Evolutionary conservation across 2,113 vertebrate species (phyloP).

Genomic region (Pedionomus torquatus): DNA sequence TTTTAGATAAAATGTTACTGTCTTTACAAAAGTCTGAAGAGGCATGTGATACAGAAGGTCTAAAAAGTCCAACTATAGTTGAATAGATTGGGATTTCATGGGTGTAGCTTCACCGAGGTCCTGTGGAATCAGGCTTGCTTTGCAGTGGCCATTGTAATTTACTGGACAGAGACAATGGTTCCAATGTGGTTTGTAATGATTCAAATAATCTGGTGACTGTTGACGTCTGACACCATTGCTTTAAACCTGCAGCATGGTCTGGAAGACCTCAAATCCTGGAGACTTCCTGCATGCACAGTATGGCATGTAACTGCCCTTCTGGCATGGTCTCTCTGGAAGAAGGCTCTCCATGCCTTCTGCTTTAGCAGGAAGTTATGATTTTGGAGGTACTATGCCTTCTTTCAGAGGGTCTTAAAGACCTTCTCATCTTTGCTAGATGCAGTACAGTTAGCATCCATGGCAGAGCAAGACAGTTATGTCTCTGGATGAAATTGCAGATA

Average conservation of each 20-base stretch:
- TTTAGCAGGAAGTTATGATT: neutral
- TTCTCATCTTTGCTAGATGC: neutral
- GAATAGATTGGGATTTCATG: neutral
- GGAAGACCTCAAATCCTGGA: neutral
- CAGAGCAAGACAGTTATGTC: neutral
- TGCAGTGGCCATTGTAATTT: neutral
- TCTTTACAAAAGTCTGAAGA: neutral
- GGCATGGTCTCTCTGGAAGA: accelerated
- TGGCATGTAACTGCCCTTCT: neutral
- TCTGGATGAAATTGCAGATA: neutral
- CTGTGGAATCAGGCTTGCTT: neutral
- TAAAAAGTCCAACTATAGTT: neutral
- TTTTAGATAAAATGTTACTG: neutral
- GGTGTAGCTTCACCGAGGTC: neutral
- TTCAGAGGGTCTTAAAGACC: neutral
- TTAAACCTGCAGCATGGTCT: neutral
- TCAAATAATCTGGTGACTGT: neutral
- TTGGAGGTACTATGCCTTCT: neutral
- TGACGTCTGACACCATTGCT: neutral
- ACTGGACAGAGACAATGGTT: neutral
- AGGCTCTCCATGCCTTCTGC: neutral
- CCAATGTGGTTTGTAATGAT: neutral
- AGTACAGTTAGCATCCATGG: neutral
- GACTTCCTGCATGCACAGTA: neutral
- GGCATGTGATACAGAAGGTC: neutral